Evolutionary conservation across 2,888 invertebrate species (phyloP).

Genomic region (Blastobasis lacticolella): DNA sequence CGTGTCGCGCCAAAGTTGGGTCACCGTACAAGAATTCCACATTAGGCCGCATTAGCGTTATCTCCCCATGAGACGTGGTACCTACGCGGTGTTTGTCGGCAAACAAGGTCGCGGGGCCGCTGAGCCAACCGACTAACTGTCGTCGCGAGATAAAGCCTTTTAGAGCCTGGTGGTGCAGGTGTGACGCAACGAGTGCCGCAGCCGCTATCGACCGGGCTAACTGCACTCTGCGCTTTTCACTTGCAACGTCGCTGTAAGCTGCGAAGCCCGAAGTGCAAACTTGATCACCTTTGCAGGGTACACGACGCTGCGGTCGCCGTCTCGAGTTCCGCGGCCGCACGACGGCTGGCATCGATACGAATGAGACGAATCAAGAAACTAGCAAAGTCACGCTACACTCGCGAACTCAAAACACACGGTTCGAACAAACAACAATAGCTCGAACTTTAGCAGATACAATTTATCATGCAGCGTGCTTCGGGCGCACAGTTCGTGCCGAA

Average conservation of each 20-base stretch:
- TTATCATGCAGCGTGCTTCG: too few species aligned
- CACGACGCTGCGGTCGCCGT: too few species aligned
- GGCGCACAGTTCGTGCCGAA: too few species aligned
- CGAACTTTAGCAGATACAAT: too few species aligned
- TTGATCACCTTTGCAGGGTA: too few species aligned
- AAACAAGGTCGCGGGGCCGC: constrained; percentile 35
- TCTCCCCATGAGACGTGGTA: constrained; percentile 18
- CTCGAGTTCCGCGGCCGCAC: too few species aligned
- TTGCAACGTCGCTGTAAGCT: not conserved
- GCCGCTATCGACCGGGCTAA: constrained; percentile 48
- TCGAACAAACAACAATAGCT: too few species aligned
- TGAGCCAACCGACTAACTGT: constrained; percentile 41
- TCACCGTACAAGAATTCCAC: constrained; percentile 4
- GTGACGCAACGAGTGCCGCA: constrained; percentile 46
- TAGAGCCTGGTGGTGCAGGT: constrained; percentile 36
- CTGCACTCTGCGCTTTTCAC: constrained; percentile 20
- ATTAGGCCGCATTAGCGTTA: constrained; percentile 15
- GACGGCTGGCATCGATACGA: too few species aligned
- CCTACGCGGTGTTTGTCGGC: constrained; percentile 24
- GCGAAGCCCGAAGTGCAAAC: too few species aligned
- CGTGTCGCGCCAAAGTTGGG: not conserved
- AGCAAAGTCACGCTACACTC: too few species aligned
- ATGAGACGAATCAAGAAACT: too few species aligned
- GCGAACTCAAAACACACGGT: too few species aligned
- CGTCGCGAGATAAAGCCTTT: constrained; percentile 38